A percentile compares a stretch with the other conserved stretches of the same genome.
Conservation (phyloP, 1,140 invertebrate species). For the Nilaparvata lugens region DNA sequence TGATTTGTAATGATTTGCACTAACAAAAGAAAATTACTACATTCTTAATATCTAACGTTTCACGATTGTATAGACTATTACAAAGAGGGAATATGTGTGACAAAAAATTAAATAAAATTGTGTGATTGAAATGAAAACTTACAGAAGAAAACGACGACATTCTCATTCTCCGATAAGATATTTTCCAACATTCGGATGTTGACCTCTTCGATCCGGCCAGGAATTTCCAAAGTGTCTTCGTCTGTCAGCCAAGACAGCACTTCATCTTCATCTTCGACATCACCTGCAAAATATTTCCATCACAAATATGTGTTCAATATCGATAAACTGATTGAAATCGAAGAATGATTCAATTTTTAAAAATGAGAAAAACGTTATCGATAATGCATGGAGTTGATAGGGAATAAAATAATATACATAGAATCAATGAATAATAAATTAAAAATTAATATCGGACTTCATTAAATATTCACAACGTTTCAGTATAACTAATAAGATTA, state of each 20-base stretch:
- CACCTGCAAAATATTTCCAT: conserved; percentile 42
- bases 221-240: conserved; percentile 83
- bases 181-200: conserved; percentile 86
- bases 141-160: conserved; percentile 90
- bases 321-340: neutral
- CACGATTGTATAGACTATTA: no score
- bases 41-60: no score
- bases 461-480: no score
- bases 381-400: no score
- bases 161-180: conserved; percentile 76
- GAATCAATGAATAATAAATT: no score
- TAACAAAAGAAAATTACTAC: no score
- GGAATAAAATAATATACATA: no score
- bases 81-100: neutral
- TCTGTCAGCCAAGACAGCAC: conserved; percentile 85
- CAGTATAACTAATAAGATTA: no score
- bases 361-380: no score
- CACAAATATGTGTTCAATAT: neutral
- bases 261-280: conserved; percentile 84
- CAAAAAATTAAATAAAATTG: neutral
- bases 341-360: no score
- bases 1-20: no score
- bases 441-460: no score
- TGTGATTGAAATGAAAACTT: conserved; percentile 39
- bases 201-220: conserved; percentile 89